Conservation (phyloP, 2,113 vertebrate species). For the Hemiprocne comata region DNA sequence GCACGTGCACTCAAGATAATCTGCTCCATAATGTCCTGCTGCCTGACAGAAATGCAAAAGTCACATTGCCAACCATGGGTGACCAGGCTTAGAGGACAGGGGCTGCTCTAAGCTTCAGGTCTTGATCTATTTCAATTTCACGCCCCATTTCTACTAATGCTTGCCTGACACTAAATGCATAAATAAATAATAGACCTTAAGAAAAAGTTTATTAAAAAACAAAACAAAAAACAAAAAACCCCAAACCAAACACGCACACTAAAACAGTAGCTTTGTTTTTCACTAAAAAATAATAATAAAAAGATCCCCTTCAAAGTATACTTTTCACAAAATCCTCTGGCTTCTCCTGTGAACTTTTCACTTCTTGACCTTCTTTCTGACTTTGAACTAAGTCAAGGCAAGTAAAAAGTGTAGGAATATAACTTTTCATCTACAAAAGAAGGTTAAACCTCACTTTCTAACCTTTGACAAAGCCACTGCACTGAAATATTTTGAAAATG, state of each 20-base stretch:
- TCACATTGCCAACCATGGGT: accelerated
- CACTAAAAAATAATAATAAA: not conserved
- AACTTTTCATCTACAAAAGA: not conserved
- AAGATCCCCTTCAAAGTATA: not conserved
- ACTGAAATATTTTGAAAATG: not conserved
- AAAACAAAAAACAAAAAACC: not conserved
- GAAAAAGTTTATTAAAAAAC: not conserved
- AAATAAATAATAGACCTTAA: not conserved
- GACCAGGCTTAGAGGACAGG: not conserved
- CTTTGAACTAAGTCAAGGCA: not conserved
- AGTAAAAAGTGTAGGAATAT: not conserved
- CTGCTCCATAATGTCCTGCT: not conserved
- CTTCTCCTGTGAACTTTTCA: not conserved
- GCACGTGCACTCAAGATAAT: too few species aligned
- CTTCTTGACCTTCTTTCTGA: not conserved
- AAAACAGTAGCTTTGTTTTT: not conserved
- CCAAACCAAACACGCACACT: not conserved
- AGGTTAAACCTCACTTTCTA: not conserved
- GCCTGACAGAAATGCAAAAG: not conserved
- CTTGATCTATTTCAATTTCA: not conserved
- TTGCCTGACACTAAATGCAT: not conserved
- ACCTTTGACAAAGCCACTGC: not conserved
- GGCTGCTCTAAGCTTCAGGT: not conserved
- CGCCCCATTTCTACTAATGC: not conserved
- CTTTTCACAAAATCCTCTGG: not conserved